Percentiles rank a stretch among this genome's conserved stretches.
Evolutionary conservation across 2,797 vertebrate species (phyloP).

Genomic region (Melanotaenia maccullochi): DNA sequence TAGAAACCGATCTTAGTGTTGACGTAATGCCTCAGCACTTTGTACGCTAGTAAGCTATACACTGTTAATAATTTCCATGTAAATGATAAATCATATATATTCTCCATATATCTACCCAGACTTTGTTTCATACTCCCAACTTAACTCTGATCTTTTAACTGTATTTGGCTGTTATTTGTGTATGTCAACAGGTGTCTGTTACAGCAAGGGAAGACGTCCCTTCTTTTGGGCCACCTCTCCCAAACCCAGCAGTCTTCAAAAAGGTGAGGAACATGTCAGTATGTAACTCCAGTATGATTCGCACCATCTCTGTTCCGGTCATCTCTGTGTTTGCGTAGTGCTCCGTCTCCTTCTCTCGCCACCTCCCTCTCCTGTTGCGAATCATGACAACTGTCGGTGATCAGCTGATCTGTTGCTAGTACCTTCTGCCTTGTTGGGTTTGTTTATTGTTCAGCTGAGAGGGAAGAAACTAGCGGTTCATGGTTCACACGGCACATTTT

Average conservation of each 20-base stretch:
- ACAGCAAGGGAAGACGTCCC: constrained; percentile 96
- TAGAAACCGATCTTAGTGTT: constrained; percentile 53
- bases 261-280: constrained; percentile 82
- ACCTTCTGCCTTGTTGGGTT: too few relatives aligned
- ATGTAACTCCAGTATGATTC: neutral
- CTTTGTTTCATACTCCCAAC: neutral
- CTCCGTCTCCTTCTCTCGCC: too few relatives aligned
- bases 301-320: neutral
- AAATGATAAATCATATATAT: neutral
- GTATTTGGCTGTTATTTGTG: constrained; percentile 8
- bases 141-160: neutral
- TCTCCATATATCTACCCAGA: neutral
- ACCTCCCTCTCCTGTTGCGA: too few relatives aligned
- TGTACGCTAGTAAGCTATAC: neutral
- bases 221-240: constrained; percentile 91
- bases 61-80: neutral
- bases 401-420: too few relatives aligned
- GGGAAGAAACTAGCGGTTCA: too few relatives aligned
- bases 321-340: too few relatives aligned
- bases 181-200: constrained; percentile 89
- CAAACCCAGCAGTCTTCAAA: constrained; percentile 92
- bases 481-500: too few relatives aligned
- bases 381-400: too few relatives aligned
- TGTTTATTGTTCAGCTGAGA: too few relatives aligned
- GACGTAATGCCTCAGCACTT: neutral